These are phyloP conservation scores for Melieria omissa DNA, from an alignment of 2,888 invertebrate species.

Conservation along the genomic window DNA sequence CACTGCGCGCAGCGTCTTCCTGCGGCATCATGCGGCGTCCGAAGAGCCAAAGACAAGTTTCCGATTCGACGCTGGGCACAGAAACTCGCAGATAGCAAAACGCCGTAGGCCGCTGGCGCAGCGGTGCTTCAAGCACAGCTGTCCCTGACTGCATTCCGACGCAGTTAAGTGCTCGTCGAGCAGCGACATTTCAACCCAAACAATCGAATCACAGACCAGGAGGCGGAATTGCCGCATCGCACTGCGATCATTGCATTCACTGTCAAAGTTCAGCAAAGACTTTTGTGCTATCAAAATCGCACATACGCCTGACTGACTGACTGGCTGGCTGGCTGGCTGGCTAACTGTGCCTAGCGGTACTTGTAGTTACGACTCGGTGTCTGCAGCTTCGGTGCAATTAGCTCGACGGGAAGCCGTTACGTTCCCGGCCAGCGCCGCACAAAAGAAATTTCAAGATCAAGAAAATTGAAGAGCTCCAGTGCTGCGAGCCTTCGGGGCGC, in stretches of 20 bases:
- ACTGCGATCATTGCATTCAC: neutral
- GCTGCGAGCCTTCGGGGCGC: too few relatives aligned
- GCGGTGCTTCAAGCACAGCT: too few relatives aligned
- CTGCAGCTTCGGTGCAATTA: conserved; percentile 42
- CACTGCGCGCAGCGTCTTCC: too few relatives aligned
- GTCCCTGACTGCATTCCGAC: too few relatives aligned
- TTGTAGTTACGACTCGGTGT: neutral
- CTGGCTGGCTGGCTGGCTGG: neutral
- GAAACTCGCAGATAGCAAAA: too few relatives aligned
- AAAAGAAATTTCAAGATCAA: conserved; percentile 24
- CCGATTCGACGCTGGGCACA: too few relatives aligned
- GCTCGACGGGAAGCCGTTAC: conserved; percentile 49
- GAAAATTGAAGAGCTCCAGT: neutral
- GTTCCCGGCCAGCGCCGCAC: conserved; percentile 1
- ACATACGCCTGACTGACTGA: neutral
- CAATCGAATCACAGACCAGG: too few relatives aligned
- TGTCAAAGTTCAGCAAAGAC: conserved; percentile 3
- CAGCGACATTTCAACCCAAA: too few relatives aligned
- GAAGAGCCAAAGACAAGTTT: too few relatives aligned
- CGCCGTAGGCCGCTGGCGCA: too few relatives aligned
- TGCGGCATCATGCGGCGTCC: too few relatives aligned
- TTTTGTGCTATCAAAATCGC: neutral
- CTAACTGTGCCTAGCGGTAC: neutral
- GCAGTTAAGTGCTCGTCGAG: too few relatives aligned
- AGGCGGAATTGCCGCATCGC: neutral